Evolutionary conservation across 2,888 invertebrate species (phyloP), one percentile per base, ranked within the genome.

Genomic region (Eumerus sabulonum): DNA sequence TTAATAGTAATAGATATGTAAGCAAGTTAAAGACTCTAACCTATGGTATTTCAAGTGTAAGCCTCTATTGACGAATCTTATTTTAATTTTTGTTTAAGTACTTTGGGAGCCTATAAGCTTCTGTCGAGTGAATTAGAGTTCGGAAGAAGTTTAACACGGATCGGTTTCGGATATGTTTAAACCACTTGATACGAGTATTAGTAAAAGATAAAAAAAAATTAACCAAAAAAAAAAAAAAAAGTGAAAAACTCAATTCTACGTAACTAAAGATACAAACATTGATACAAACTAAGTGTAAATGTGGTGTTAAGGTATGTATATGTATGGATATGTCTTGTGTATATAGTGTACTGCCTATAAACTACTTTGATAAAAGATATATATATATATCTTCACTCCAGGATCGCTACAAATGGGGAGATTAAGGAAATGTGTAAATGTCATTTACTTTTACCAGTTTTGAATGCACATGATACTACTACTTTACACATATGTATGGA

Each of bases 91-190:
- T 16, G 11, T 71, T 16, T 27, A 27, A 27, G 27, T 27, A 7
- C 2, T 60, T 67, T 42, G 76, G 53, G 42, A 76, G 70, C 54
- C 51, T 64, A 56, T 40, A 79, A 70, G 59, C 71, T 54, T 56
- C 45, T 42, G 59, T 82, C 79, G 82, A 82, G 53, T 71, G 74
- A 76, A 82, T 79, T 74, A 51, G 82, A 82, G 82, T 79, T 82
- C 82, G 82, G 82, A 82, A 72, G 59, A 59, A 27, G 14, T 50
- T 18, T n/a, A 62, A 7, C 7, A 77, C 67, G 62, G 67, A 63
- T 59, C 53, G 42, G 36, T 59, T 59, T 51, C 42, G 1, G 27
- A 18, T 64, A 14, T 36, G 7, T 17, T 44, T 14, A 12, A n/a
- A n/a, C n/a, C n/a, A n/a, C n/a, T n/a, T n/a, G n/a, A n/a, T n/a